A percentile compares a stretch with the other conserved stretches of the same genome.
Evolutionary conservation across 2,113 vertebrate species (phyloP).

Genomic region (Polypterus bichir): DNA sequence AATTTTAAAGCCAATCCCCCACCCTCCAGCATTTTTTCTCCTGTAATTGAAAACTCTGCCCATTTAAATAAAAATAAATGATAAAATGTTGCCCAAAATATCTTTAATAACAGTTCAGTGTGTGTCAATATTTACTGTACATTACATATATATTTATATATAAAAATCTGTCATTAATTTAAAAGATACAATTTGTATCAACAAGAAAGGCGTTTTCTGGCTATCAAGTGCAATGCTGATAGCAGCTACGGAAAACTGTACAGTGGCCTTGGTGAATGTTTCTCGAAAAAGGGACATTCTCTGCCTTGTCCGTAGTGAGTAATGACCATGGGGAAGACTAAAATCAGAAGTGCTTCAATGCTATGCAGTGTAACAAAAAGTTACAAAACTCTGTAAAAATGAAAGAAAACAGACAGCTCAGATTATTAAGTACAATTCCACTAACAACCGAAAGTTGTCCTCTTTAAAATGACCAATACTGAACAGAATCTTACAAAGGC

Average conservation of each 20-base stretch:
- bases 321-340: not conserved
- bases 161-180: slow-evolving; percentile 77
- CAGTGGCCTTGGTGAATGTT: not conserved
- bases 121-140: slow-evolving; percentile 30
- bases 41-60: slow-evolving; percentile 28
- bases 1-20: not conserved
- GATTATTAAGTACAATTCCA: too few species aligned
- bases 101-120: slow-evolving; percentile 47
- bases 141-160: slow-evolving; percentile 61
- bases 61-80: slow-evolving; percentile 46
- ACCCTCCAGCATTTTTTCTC: not conserved
- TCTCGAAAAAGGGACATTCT: not conserved
- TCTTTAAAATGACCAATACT: too few species aligned
- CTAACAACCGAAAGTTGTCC: too few species aligned
- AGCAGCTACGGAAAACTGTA: slow-evolving; percentile 34
- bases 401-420: too few species aligned
- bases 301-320: not conserved
- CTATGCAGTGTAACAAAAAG: not conserved
- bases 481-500: too few species aligned
- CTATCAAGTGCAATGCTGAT: slow-evolving; percentile 60
- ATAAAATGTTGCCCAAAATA: slow-evolving; percentile 77
- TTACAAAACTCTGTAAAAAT: too few species aligned
- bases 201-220: slow-evolving; percentile 81
- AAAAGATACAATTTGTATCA: slow-evolving; percentile 99
- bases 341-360: not conserved